These are phyloP conservation scores for Tachysurus vachellii DNA, from an alignment of 2,113 vertebrate species.

Conservation along the genomic window DNA sequence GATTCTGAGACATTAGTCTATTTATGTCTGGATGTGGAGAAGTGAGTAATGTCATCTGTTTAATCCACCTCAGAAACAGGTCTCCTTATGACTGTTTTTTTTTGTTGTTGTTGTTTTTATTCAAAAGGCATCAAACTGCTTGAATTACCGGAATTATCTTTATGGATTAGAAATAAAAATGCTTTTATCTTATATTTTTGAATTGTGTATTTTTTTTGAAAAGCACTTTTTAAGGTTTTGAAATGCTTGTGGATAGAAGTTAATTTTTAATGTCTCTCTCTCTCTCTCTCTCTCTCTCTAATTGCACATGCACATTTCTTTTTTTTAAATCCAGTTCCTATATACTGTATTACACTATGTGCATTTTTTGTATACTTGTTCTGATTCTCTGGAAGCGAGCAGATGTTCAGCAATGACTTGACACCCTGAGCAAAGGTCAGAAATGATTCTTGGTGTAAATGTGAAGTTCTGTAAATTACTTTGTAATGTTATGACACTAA, in stretches of 20 bases:
- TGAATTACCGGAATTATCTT: neutral
- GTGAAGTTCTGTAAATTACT: neutral
- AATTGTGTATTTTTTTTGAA: neutral
- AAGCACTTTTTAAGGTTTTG: too few species aligned
- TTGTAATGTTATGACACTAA: neutral
- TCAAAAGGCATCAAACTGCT: neutral
- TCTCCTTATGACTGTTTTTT: neutral
- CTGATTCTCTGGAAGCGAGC: neutral
- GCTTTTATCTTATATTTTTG: too few species aligned
- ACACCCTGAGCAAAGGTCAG: neutral
- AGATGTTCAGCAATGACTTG: neutral
- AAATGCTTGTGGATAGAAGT: neutral
- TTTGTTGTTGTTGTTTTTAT: neutral
- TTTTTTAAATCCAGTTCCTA: neutral
- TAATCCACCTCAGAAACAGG: neutral
- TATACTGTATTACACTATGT: neutral
- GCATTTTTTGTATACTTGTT: neutral
- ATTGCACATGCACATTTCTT: neutral
- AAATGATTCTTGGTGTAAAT: neutral
- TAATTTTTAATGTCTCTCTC: neutral
- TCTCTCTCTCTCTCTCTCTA: too few species aligned
- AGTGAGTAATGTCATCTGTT: neutral
- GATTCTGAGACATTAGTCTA: constrained; percentile 18
- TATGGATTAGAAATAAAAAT: neutral
- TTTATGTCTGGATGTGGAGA: neutral